These are phyloP conservation scores for Melanostoma scalare DNA, from an alignment of 2,888 invertebrate genomes.

Conservation along the genomic window DNA sequence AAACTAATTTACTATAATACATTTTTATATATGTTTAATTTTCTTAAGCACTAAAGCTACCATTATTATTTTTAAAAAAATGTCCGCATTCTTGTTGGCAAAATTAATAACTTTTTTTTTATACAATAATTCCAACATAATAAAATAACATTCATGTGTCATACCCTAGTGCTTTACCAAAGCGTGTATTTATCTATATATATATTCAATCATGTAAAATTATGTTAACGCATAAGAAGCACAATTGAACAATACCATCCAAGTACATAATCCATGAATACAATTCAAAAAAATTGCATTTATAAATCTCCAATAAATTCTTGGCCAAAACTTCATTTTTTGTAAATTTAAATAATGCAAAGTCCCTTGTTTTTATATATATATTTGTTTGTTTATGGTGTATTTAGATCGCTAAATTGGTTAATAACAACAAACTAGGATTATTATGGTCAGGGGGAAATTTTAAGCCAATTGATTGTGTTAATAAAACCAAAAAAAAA, in stretches of 20 bases:
- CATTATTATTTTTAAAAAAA: constrained; percentile 37
- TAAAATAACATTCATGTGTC: constrained; percentile 68
- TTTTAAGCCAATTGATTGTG: constrained; percentile 73
- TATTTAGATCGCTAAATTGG: constrained; percentile 61
- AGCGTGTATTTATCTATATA: constrained; percentile 63
- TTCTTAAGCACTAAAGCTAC: constrained; percentile 71
- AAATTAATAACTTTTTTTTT: constrained; percentile 47
- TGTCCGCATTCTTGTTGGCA: constrained; percentile 34
- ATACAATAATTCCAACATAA: constrained; percentile 70
- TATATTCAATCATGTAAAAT: constrained; percentile 45
- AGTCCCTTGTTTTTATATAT: constrained; percentile 51
- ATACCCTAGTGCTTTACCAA: constrained; percentile 73
- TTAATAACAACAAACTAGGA: constrained; percentile 73
- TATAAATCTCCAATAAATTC: constrained; percentile 66
- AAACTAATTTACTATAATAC: constrained; percentile 64
- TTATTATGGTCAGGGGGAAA: constrained; percentile 65
- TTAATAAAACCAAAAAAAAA: constrained; percentile 68
- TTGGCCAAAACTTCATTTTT: constrained; percentile 47
- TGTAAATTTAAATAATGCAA: constrained; percentile 48
- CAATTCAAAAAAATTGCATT: constrained; percentile 54
- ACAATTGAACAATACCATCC: constrained; percentile 70
- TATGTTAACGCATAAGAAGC: constrained; percentile 69
- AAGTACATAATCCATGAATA: constrained; percentile 65
- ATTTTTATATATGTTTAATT: constrained; percentile 53
- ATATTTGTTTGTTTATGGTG: constrained; percentile 62